These are phyloP conservation scores for Mormyrus hasselquistii DNA, from an alignment of 2,797 vertebrate species.

Conservation along the genomic window DNA sequence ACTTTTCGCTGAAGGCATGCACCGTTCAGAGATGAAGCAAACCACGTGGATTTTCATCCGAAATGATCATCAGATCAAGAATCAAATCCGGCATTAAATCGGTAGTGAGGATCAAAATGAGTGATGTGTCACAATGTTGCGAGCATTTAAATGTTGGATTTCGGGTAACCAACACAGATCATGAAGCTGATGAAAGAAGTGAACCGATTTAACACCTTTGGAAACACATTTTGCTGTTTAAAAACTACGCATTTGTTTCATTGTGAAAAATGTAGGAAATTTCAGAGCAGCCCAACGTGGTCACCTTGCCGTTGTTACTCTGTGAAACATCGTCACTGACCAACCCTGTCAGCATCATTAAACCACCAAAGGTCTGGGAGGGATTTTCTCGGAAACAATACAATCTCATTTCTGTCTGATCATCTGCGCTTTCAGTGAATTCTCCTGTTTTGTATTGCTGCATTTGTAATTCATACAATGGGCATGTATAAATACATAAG, in stretches of 20 bases:
- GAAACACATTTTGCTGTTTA: neutral
- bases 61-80: neutral
- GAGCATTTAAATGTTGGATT: neutral
- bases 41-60: neutral
- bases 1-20: neutral
- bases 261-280: neutral
- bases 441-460: neutral
- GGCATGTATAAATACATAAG: neutral
- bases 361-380: neutral
- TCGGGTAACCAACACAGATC: neutral
- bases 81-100: neutral
- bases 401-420: neutral
- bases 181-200: neutral
- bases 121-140: neutral
- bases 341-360: neutral
- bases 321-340: neutral
- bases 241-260: neutral
- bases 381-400: neutral
- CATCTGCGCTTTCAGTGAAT: neutral
- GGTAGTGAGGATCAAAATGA: neutral
- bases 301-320: neutral
- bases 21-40: neutral
- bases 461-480: neutral
- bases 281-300: neutral
- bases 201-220: neutral